A percentile compares a stretch with the other conserved stretches of the same genome.
phyloP scores from a whole-genome alignment of 2,888 invertebrate genomes.

The Epinotia bilunana region DNA sequence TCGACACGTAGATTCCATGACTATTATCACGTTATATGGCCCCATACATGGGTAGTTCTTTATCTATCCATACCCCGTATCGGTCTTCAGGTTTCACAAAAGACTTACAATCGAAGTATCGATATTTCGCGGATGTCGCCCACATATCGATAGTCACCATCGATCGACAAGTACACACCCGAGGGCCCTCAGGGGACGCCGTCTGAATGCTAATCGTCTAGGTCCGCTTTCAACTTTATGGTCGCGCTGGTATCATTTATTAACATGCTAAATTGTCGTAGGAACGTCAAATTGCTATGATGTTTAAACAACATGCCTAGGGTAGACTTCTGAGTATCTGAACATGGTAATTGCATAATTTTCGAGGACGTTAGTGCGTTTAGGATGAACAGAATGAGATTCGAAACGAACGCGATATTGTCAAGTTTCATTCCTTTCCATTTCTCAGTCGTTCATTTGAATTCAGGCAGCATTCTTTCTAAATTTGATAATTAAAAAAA shows the following conservation, averaged over 20 bases:
- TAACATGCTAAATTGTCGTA: slow-evolving; percentile 14
- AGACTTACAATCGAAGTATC: too few relatives aligned
- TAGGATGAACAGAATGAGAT: background rate
- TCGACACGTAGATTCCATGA: too few relatives aligned
- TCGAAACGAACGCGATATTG: background rate
- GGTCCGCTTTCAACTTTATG: slow-evolving; percentile 8
- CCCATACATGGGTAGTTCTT: background rate
- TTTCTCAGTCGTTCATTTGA: too few relatives aligned
- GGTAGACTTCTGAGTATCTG: background rate
- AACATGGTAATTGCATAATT: background rate
- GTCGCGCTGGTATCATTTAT: background rate
- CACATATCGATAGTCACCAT: slow-evolving; percentile 4
- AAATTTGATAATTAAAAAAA: too few relatives aligned
- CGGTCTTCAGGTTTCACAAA: background rate
- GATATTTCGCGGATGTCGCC: background rate
- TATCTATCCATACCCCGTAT: background rate
- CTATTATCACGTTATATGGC: background rate
- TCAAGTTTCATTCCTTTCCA: background rate
- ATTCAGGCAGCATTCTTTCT: too few relatives aligned
- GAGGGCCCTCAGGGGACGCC: slow-evolving; percentile 13
- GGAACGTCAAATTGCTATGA: slow-evolving; percentile 17
- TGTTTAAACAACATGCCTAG: background rate
- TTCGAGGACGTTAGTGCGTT: background rate
- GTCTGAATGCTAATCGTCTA: slow-evolving; percentile 13
- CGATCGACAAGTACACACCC: background rate